Base-by-base conservation (phyloP, 2,797 vertebrate genomes). In the Microtus californicus region DNA sequence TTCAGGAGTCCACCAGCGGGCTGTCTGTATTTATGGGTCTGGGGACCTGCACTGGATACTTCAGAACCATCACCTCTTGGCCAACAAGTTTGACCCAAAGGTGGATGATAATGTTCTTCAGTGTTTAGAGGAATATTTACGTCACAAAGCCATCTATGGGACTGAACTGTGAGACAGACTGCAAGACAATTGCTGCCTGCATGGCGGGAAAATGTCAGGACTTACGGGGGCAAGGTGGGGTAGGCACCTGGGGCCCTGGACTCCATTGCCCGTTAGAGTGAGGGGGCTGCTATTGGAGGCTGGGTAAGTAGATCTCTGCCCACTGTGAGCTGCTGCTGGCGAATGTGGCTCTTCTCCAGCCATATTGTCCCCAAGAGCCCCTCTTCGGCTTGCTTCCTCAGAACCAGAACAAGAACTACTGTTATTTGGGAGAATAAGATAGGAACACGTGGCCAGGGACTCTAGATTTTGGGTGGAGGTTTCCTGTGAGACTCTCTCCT, bases 61-160 rank as follows among this genome's bases (percentile, higher is more conserved):
- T 1, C 93, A 74, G 71, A 99, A 99, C 74, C 99, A 99, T 2
- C 99, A 99, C 1, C 98, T 99, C n/a, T 85, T 99, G 13, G 99
- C 99, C 94, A 99, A 99, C 98, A 99, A 99, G 97, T 99, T 99
- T 98, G 99, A 99, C 96, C 99, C 99, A 2, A 76, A 77, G 0
- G 98, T 99, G 13, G 99, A 99, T 65, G 98, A 99, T 1, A 31
- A 98, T 5, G 98, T 97, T 7, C 97, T 99, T 43, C 98, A 98
- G 94, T 99, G 99, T n/a, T 37, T 99, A 21, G 99, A 99, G 96
- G 98, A 98, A 59, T 81, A 99, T 92, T 98, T 99, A 63, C 98
- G 96, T 56, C 96, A 98, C 90, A 99, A 98, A 97, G 98, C 99
- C 6, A 96, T 99, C 76, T 97, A 98, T 1, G 95, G 98, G 12